Evolutionary conservation across 1,140 invertebrate species (phyloP).

Genomic region (Andricus grossulariae): DNA sequence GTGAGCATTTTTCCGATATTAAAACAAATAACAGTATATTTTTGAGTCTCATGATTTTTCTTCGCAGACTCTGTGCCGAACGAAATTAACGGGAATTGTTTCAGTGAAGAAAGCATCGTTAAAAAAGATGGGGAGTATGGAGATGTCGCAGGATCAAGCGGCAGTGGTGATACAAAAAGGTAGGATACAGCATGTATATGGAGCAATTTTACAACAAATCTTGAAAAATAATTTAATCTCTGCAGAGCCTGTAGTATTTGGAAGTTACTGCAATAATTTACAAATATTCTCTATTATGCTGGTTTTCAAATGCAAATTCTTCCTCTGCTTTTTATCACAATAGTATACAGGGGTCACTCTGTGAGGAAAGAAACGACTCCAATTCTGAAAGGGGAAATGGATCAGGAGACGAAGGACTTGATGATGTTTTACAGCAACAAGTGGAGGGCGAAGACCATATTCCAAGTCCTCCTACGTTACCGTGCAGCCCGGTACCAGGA

Average conservation of each 20-base stretch:
- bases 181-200: conserved; percentile 60
- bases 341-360: conserved; percentile 84
- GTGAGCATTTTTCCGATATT: neutral
- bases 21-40: conserved; percentile 20
- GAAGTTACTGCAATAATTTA: neutral
- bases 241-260: conserved; percentile 37
- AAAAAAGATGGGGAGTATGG: conserved; percentile 47
- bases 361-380: conserved; percentile 81
- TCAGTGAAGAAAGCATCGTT: conserved; percentile 70
- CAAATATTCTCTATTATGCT: neutral
- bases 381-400: conserved; percentile 79
- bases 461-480: conserved; percentile 88
- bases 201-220: no score
- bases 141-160: conserved; percentile 79
- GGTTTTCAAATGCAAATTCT: neutral
- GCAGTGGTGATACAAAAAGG: conserved; percentile 85
- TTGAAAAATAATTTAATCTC: conserved; percentile 3
- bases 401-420: conserved; percentile 83
- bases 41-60: conserved; percentile 52
- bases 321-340: neutral
- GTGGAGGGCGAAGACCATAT: conserved; percentile 88
- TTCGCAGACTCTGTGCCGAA: conserved; percentile 34
- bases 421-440: conserved; percentile 84
- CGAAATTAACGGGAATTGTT: conserved; percentile 68
- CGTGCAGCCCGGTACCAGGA: conserved; percentile 87